Percentiles rank a stretch among this genome's conserved stretches.
Evolutionary conservation across 2,797 vertebrate genomes (phyloP).

Genomic region (Rallus crepitans): DNA sequence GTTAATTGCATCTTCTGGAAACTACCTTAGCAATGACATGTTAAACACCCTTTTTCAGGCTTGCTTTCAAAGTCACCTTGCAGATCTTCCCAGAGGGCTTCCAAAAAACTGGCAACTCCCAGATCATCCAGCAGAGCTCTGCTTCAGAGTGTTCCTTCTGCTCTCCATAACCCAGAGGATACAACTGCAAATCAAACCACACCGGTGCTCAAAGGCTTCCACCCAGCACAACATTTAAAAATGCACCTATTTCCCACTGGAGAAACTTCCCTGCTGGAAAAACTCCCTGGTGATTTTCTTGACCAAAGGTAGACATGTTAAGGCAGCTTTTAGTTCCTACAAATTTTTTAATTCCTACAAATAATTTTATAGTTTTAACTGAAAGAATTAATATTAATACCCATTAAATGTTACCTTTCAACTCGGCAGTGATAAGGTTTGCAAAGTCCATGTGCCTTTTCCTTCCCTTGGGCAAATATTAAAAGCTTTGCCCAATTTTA

Average conservation of each 20-base stretch:
- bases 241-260: not conserved
- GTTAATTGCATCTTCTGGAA: not conserved
- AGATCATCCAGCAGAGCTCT: not conserved
- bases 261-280: not conserved
- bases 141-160: not conserved
- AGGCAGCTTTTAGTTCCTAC: not conserved
- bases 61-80: not conserved
- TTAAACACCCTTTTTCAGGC: not conserved
- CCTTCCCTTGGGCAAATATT: not conserved
- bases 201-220: not conserved
- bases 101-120: not conserved
- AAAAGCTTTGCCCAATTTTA: not conserved
- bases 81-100: not conserved
- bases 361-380: not conserved
- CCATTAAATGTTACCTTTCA: not conserved
- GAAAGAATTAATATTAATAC: not conserved
- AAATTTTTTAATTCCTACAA: not conserved
- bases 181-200: not conserved
- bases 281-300: not conserved
- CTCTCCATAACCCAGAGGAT: not conserved
- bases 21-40: not conserved
- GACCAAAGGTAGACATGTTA: conserved; percentile 38
- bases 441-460: not conserved
- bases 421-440: not conserved
- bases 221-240: not conserved